These are phyloP conservation scores for Eupeodes latifasciatus DNA, from an alignment of 2,888 invertebrate genomes.

Conservation along the genomic window DNA sequence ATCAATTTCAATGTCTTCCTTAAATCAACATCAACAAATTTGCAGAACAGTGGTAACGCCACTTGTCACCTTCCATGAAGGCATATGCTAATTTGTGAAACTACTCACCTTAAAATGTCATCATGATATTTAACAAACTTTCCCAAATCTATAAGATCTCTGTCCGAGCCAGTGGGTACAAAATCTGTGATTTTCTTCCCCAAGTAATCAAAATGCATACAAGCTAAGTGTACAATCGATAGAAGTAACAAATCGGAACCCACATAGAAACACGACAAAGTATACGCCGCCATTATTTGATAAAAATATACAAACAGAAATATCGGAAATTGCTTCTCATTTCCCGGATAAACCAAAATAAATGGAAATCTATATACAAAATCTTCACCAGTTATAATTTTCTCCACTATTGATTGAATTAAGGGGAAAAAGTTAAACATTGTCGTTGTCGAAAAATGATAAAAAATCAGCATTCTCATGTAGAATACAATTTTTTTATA, in stretches of 20 bases:
- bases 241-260: conserved; percentile 77
- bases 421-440: conserved; percentile 77
- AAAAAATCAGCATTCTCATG: conserved; percentile 63
- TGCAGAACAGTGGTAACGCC: too few relatives aligned
- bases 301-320: conserved; percentile 64
- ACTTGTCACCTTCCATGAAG: too few relatives aligned
- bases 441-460: conserved; percentile 67
- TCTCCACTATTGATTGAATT: conserved; percentile 66
- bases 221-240: conserved; percentile 71
- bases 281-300: conserved; percentile 62
- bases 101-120: conserved; percentile 74
- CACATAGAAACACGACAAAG: conserved; percentile 64
- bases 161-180: conserved; percentile 68
- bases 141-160: conserved; percentile 66
- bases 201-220: conserved; percentile 78
- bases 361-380: conserved; percentile 74
- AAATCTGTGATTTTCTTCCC: conserved; percentile 66
- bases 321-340: neutral
- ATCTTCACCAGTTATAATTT: conserved; percentile 23
- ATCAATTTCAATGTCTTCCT: too few relatives aligned
- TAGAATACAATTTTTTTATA: conserved; percentile 54
- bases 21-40: too few relatives aligned
- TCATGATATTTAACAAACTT: conserved; percentile 71
- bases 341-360: conserved; percentile 68
- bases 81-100: too few relatives aligned